A percentile compares a stretch with the other conserved stretches of the same genome.
These are phyloP conservation scores for Rhopilema esculentum DNA, from an alignment of 30 jellyfish, hydroid and myxozoan species.

Conservation along the genomic window DNA sequence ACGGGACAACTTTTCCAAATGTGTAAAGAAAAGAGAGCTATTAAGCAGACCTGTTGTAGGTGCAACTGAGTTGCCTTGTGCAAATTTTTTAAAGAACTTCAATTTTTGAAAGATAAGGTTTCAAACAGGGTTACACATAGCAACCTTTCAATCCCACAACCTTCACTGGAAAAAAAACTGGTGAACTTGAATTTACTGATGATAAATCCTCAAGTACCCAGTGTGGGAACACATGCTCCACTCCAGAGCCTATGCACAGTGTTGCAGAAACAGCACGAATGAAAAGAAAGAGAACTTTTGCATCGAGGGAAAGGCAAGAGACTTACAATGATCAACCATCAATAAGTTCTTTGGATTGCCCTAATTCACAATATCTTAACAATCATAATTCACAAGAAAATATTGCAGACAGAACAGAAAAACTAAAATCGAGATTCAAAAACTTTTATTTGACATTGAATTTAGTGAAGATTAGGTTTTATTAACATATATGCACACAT, in stretches of 20 bases:
- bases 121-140: constrained; percentile 29
- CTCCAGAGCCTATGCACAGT: constrained; percentile 45
- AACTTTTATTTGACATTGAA: constrained; percentile 54
- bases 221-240: constrained; percentile 33
- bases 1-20: constrained; percentile 35
- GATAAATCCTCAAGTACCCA: background rate
- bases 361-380: constrained; percentile 31
- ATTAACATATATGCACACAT: background rate
- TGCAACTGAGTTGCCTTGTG: constrained; percentile 29
- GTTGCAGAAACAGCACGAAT: constrained; percentile 21
- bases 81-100: constrained; percentile 24
- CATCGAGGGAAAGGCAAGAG: constrained; percentile 26
- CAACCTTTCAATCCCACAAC: constrained; percentile 48
- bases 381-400: constrained; percentile 13
- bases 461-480: constrained; percentile 44
- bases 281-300: constrained; percentile 30
- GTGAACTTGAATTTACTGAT: background rate
- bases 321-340: constrained; percentile 46
- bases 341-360: constrained; percentile 46
- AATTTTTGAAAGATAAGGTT: constrained; percentile 25
- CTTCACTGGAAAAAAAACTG: constrained; percentile 6
- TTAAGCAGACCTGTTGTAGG: constrained; percentile 22
- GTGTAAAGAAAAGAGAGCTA: constrained; percentile 35
- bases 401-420: constrained; percentile 36
- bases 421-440: constrained; percentile 33